phyloP scores from a whole-genome alignment of 1,140 invertebrate species.

The Proales similis region DNA sequence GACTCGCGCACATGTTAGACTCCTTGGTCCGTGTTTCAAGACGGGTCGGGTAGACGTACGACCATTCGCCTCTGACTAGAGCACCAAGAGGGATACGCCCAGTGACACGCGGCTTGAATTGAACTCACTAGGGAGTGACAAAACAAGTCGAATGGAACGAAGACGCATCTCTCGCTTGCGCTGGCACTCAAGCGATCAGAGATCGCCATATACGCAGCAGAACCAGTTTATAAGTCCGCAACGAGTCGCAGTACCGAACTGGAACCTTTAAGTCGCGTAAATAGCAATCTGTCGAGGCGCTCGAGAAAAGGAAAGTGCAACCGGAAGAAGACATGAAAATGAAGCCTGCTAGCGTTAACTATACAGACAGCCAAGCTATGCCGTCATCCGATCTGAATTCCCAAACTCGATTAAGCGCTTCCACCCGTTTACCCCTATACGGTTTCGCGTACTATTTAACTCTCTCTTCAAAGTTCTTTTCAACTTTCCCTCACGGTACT shows the following conservation, averaged over 20 bases:
- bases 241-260: constrained; percentile 39
- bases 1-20: constrained; percentile 74
- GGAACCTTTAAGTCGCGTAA: constrained; percentile 26
- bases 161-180: constrained; percentile 10
- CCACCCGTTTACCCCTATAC: constrained; percentile 63
- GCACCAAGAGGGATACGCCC: constrained; percentile 6
- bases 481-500: constrained; percentile 84
- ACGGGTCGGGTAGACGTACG: constrained; percentile 62
- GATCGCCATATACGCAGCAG: constrained; percentile 9
- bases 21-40: constrained; percentile 90
- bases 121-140: constrained; percentile 3
- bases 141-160: background rate
- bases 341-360: constrained; percentile 46
- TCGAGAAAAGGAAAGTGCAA: constrained; percentile 36
- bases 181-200: constrained; percentile 20
- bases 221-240: constrained; percentile 14
- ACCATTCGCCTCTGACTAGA: constrained; percentile 56
- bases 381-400: constrained; percentile 42
- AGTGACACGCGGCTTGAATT: constrained; percentile 3
- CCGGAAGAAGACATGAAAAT: constrained; percentile 39
- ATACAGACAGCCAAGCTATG: constrained; percentile 38
- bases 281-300: constrained; percentile 38
- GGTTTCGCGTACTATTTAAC: constrained; percentile 76
- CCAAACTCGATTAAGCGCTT: constrained; percentile 44
- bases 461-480: constrained; percentile 82